Evolutionary conservation across 92 coral and sea anemone species (phyloP).

Genomic region (Actinernus sp.): DNA sequence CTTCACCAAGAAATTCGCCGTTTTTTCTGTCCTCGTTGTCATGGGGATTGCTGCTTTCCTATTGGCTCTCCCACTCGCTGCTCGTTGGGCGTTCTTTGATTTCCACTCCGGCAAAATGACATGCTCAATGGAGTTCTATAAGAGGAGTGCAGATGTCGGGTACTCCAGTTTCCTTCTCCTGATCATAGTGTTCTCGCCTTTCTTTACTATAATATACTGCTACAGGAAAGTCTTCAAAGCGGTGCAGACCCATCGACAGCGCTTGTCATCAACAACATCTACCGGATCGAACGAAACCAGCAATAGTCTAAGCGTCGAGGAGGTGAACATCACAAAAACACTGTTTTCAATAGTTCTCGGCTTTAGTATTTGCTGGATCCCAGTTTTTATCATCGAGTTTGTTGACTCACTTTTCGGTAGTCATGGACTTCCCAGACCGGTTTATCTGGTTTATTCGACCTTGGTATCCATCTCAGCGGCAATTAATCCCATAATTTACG

Average conservation of each 20-base stretch:
- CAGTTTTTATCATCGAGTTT: conserved; percentile 59
- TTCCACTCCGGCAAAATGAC: conserved; percentile 65
- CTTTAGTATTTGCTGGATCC: conserved; percentile 61
- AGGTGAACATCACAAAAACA: conserved; percentile 55
- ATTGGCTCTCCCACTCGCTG: conserved; percentile 35
- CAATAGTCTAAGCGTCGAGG: conserved; percentile 39
- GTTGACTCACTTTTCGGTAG: conserved; percentile 46
- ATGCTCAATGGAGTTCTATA: conserved; percentile 48
- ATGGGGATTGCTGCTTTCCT: conserved; percentile 29
- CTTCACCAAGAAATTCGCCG: conserved; percentile 43
- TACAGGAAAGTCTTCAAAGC: conserved; percentile 50
- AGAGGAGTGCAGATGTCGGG: conserved; percentile 24
- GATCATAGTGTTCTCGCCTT: conserved; percentile 38
- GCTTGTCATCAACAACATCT: conserved; percentile 1
- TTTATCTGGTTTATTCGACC: conserved; percentile 46
- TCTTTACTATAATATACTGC: conserved; percentile 47
- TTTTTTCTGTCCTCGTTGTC: conserved; percentile 19
- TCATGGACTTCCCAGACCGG: conserved; percentile 53
- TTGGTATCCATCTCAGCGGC: conserved; percentile 53
- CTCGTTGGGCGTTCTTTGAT: conserved; percentile 45
- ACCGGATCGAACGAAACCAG: background rate
- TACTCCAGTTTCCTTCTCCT: conserved; percentile 48
- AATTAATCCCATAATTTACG: conserved; percentile 63
- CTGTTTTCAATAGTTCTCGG: conserved; percentile 63
- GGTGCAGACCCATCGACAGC: conserved; percentile 44